Evolutionary conservation across 2,797 vertebrate species (phyloP).

Genomic region (Iguana delicatissima): DNA sequence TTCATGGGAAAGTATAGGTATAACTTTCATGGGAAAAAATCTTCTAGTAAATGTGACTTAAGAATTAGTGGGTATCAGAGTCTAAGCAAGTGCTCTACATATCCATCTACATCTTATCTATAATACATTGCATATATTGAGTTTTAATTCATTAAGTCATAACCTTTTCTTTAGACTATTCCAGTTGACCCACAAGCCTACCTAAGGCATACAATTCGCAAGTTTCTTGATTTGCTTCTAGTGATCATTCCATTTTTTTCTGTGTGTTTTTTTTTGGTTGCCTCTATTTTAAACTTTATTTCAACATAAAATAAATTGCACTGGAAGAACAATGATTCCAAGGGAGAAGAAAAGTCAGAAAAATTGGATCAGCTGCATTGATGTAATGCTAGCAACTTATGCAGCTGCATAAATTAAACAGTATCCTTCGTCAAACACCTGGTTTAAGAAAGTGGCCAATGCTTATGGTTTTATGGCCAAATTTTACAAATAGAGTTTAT

Average conservation of each 20-base stretch:
- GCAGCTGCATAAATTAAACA: slow-evolving; percentile 47
- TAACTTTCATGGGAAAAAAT: not conserved
- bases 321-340: not conserved
- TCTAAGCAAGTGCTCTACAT: not conserved
- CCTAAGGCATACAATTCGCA: not conserved
- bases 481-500: slow-evolving; percentile 34
- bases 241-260: not conserved
- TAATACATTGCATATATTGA: not conserved
- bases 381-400: slow-evolving; percentile 69
- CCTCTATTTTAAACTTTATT: not conserved
- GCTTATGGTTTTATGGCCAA: slow-evolving; percentile 62
- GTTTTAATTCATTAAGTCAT: not conserved
- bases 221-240: not conserved
- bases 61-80: not conserved
- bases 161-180: not conserved
- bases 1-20: not conserved
- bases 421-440: slow-evolving; percentile 64
- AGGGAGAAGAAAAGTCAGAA: slow-evolving; percentile 15
- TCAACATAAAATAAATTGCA: not conserved
- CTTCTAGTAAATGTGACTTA: not conserved
- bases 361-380: slow-evolving; percentile 47
- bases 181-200: not conserved
- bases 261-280: not conserved
- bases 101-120: not conserved
- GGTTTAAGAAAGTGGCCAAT: slow-evolving; percentile 61